A percentile compares a stretch with the other conserved stretches of the same genome.
Evolutionary conservation across 2,888 invertebrate genomes (phyloP).

Genomic region (Heterodera filipjevi): DNA sequence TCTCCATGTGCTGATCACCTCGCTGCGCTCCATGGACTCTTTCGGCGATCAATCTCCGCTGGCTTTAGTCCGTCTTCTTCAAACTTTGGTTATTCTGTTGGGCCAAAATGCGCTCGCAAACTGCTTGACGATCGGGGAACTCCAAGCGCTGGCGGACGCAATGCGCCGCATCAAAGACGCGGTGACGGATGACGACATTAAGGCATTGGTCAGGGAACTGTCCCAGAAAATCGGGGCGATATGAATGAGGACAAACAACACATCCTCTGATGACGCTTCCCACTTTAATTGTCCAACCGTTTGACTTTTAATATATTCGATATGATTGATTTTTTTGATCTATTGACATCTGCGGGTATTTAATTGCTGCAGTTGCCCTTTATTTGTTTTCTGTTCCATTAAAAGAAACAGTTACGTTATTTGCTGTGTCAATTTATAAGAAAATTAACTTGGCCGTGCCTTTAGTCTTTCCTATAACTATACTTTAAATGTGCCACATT

Average conservation of each 20-base stretch:
- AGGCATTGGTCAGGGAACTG: slow-evolving; percentile 54
- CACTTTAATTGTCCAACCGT: neutral
- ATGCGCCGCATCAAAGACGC: slow-evolving; percentile 55
- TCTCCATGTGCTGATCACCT: slow-evolving; percentile 50
- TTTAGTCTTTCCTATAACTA: no score
- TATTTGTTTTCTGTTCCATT: no score
- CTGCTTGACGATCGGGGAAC: neutral
- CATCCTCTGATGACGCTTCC: neutral
- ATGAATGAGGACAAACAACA: slow-evolving; percentile 23
- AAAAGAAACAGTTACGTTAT: no score
- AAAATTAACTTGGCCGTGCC: no score
- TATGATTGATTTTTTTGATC: neutral
- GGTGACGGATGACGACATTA: slow-evolving; percentile 50
- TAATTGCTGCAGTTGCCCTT: no score
- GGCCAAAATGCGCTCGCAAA: neutral
- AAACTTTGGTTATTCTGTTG: slow-evolving; percentile 63
- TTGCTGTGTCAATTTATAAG: no score
- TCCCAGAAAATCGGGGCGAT: slow-evolving; percentile 57
- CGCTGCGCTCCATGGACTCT: slow-evolving; percentile 16
- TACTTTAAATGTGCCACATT: no score
- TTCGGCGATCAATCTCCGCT: slow-evolving; percentile 39
- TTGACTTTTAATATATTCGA: neutral
- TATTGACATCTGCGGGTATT: neutral
- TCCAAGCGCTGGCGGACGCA: neutral
- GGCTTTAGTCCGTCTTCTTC: slow-evolving; percentile 78